Percentiles rank a stretch among this genome's conserved stretches.
phyloP scores from a whole-genome alignment of 2,113 vertebrate genomes.

The Sylvietta virens region DNA sequence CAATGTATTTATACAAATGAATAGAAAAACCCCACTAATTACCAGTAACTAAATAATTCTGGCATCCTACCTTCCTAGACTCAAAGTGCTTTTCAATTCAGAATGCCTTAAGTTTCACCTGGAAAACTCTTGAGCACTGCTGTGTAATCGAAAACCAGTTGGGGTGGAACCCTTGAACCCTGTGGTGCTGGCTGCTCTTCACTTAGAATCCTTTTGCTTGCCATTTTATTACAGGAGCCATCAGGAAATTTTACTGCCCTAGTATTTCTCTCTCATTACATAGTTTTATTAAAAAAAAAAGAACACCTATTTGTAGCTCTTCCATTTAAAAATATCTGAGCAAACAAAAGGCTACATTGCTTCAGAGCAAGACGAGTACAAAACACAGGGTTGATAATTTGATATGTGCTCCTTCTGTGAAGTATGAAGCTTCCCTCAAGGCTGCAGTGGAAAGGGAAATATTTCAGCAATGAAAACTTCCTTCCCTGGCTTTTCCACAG shows the following conservation, averaged over 20 bases:
- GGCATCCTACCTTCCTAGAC: neutral
- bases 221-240: neutral
- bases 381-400: neutral
- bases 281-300: neutral
- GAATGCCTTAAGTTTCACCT: neutral
- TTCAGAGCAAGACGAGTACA: neutral
- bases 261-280: neutral
- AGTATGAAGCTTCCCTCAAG: neutral
- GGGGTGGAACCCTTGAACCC: neutral
- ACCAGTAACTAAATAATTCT: neutral
- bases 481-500: slow-evolving; percentile 1
- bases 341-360: neutral
- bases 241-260: neutral
- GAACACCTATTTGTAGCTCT: neutral
- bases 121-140: neutral
- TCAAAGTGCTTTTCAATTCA: neutral
- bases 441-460: neutral
- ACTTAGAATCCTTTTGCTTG: neutral
- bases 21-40: neutral
- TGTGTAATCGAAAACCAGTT: neutral
- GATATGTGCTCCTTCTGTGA: fast-evolving
- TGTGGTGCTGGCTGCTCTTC: neutral
- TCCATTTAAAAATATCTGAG: neutral
- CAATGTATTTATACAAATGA: neutral
- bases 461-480: neutral